Conservation (phyloP, 2,113 vertebrate genomes). For the Ceuthmochares aereus region DNA sequence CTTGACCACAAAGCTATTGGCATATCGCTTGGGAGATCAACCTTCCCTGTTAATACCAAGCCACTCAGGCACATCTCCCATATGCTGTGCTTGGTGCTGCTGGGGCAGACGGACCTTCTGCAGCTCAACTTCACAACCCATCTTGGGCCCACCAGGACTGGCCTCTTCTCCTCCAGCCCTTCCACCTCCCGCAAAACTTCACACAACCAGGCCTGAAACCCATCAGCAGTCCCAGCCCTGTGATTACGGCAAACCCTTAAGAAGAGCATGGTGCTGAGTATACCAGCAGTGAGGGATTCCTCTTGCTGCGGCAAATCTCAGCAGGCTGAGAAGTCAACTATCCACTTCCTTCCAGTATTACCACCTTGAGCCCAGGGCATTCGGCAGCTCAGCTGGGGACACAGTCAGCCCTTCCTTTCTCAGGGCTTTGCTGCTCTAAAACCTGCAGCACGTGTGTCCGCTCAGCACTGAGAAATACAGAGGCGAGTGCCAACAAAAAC, state of each 20-base stretch:
- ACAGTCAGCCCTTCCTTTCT: background rate
- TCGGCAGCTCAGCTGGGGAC: background rate
- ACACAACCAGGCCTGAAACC: background rate
- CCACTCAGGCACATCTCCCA: background rate
- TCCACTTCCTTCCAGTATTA: background rate
- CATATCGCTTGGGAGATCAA: background rate
- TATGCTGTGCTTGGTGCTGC: background rate
- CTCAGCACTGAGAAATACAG: background rate
- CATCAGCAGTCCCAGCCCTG: background rate
- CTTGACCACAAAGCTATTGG: background rate
- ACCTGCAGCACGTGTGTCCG: background rate
- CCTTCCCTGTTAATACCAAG: background rate
- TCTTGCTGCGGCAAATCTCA: background rate
- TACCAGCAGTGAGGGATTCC: background rate
- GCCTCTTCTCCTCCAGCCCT: background rate
- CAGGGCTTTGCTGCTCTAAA: background rate
- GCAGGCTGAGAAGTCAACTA: background rate
- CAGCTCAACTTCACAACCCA: background rate
- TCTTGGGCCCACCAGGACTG: background rate
- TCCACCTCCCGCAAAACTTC: background rate
- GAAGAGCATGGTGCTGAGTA: background rate
- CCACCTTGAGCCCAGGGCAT: background rate
- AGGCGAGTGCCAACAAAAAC: background rate
- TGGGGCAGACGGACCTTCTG: background rate
- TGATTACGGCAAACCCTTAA: background rate